A percentile compares a stretch with the other conserved stretches of the same genome.
phyloP scores from a whole-genome alignment of 2,797 vertebrate genomes.

The Mycteria americana region DNA sequence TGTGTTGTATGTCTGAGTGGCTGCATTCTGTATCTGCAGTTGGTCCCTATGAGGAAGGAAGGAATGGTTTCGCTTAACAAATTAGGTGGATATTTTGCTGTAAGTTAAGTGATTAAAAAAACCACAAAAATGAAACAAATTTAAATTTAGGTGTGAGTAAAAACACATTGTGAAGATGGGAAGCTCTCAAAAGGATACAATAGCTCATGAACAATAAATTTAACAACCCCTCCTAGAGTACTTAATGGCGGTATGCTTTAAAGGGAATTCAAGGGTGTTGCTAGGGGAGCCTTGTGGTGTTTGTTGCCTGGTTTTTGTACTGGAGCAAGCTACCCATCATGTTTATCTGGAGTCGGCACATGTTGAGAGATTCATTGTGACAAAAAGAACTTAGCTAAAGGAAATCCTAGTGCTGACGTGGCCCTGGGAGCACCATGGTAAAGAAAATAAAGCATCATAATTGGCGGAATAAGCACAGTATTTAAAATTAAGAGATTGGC shows the following conservation, averaged over 20 bases:
- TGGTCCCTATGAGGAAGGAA: background rate
- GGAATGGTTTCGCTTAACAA: background rate
- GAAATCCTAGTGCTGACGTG: background rate
- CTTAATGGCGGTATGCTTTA: background rate
- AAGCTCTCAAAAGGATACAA: background rate
- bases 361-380: conserved; percentile 10
- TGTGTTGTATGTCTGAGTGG: fast-evolving
- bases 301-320: background rate
- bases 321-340: background rate
- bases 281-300: background rate
- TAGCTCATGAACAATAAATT: background rate
- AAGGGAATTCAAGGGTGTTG: background rate
- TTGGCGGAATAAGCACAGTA: background rate
- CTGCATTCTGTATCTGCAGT: background rate
- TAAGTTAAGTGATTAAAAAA: background rate
- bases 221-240: background rate
- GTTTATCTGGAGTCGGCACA: conserved; percentile 4
- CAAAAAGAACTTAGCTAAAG: conserved; percentile 29
- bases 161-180: background rate
- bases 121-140: background rate
- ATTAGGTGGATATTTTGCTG: background rate
- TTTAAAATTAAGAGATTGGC: conserved; percentile 3
- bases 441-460: conserved; percentile 26
- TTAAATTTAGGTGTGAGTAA: background rate
- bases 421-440: background rate